Conservation (phyloP, 2,797 vertebrate species). For the Enteromius unitaeniatus region DNA sequence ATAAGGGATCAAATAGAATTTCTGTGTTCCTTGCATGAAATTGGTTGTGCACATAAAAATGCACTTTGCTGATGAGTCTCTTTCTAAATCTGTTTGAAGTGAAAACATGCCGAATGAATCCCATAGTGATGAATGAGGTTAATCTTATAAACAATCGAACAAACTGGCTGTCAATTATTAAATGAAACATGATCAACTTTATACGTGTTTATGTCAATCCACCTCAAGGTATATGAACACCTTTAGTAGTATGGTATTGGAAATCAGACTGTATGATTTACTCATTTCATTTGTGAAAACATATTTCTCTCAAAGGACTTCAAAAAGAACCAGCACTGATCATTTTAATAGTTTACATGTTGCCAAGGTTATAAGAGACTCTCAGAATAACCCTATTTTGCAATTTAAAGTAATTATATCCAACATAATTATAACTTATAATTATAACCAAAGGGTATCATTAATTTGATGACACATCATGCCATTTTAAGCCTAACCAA, state of each 20-base stretch:
- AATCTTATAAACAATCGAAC: constrained; percentile 20
- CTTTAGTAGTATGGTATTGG: neutral
- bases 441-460: constrained; percentile 49
- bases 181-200: constrained; percentile 10
- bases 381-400: constrained; percentile 18
- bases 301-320: constrained; percentile 19
- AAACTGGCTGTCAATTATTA: constrained; percentile 7
- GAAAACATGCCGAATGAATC: neutral
- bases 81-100: constrained; percentile 18
- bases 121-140: neutral
- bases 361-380: constrained; percentile 1
- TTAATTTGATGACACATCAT: constrained; percentile 45
- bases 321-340: constrained; percentile 3
- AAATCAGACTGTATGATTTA: neutral
- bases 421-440: constrained; percentile 34
- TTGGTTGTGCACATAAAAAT: neutral
- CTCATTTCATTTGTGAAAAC: neutral
- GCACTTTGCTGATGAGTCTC: neutral
- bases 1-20: neutral
- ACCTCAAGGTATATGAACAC: neutral
- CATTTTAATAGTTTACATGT: constrained; percentile 4
- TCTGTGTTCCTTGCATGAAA: neutral
- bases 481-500: constrained; percentile 30
- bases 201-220: neutral
- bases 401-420: constrained; percentile 44